A percentile compares a stretch with the other conserved stretches of the same genome.
phyloP scores from a whole-genome alignment of 2,888 invertebrate species.

The Leucophora obtusa region DNA sequence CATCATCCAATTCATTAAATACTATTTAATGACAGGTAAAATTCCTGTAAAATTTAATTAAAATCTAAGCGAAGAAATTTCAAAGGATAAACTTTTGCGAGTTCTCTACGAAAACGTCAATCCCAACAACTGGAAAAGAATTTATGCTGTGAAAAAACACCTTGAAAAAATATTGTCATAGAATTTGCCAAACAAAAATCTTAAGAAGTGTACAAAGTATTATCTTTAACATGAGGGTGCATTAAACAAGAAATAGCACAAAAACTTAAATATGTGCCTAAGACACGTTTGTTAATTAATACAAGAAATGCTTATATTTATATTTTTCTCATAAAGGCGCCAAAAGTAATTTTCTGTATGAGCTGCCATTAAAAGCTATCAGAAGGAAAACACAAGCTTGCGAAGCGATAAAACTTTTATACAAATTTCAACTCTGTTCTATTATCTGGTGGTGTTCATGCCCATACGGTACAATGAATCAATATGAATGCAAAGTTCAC shows the following conservation, averaged over 20 bases:
- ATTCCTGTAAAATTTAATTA: too few species aligned
- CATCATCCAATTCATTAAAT: slow-evolving; percentile 41
- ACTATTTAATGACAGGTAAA: not conserved
- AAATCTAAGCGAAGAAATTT: too few species aligned
- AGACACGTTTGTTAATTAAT: not conserved
- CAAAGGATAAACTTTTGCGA: too few species aligned
- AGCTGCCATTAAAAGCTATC: slow-evolving; percentile 20
- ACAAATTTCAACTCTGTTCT: too few species aligned
- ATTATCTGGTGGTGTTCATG: too few species aligned
- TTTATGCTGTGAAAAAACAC: too few species aligned
- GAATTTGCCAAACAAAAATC: too few species aligned
- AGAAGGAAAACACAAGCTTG: not conserved
- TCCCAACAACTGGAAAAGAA: too few species aligned
- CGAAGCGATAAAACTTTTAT: not conserved
- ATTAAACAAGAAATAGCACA: slow-evolving; percentile 1
- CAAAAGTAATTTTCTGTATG: slow-evolving; percentile 35
- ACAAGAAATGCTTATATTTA: not conserved
- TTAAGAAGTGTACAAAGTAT: not conserved
- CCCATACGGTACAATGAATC: too few species aligned
- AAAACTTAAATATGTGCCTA: not conserved
- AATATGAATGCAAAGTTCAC: too few species aligned
- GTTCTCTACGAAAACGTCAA: too few species aligned
- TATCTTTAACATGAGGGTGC: not conserved
- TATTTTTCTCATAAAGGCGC: slow-evolving; percentile 40
- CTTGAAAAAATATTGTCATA: too few species aligned